Percentiles rank a stretch among this genome's conserved stretches.
Conservation (phyloP, 2,888 invertebrate species). For the Bibio marci region DNA sequence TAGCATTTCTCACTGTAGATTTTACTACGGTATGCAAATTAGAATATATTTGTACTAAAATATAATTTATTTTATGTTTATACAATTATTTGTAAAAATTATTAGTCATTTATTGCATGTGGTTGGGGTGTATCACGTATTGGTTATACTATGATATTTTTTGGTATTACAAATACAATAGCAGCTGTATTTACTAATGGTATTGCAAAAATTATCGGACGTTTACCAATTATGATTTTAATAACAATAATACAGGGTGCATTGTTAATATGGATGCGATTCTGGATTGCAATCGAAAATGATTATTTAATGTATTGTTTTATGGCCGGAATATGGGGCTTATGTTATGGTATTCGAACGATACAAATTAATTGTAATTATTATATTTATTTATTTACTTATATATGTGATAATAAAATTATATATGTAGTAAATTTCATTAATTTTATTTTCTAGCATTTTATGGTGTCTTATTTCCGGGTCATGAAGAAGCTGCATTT, state of each 20-base stretch:
- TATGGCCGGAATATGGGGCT: conserved; percentile 72
- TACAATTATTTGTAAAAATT: background rate
- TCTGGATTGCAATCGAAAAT: conserved; percentile 54
- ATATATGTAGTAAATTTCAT: too few species aligned
- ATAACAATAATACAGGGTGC: conserved; percentile 54
- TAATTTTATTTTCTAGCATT: too few species aligned
- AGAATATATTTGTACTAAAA: background rate
- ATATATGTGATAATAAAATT: too few species aligned
- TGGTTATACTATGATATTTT: conserved; percentile 87
- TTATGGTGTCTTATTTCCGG: conserved; percentile 71
- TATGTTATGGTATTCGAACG: conserved; percentile 79
- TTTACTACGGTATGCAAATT: conserved; percentile 48
- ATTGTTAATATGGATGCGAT: conserved; percentile 45
- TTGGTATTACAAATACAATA: conserved; percentile 75
- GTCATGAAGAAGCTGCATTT: conserved; percentile 75
- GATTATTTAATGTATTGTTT: conserved; percentile 56
- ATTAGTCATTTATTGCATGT: conserved; percentile 67
- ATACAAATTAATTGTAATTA: conserved; percentile 85
- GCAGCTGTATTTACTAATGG: conserved; percentile 68
- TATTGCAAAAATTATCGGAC: conserved; percentile 60
- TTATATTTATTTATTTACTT: conserved; percentile 15
- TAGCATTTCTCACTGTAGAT: conserved; percentile 79
- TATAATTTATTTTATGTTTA: conserved; percentile 1
- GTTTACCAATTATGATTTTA: conserved; percentile 58
- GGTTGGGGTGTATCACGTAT: conserved; percentile 81